A percentile compares a stretch with the other conserved stretches of the same genome.
Conservation (phyloP, 2,888 invertebrate species). For the Graphium colonna region DNA sequence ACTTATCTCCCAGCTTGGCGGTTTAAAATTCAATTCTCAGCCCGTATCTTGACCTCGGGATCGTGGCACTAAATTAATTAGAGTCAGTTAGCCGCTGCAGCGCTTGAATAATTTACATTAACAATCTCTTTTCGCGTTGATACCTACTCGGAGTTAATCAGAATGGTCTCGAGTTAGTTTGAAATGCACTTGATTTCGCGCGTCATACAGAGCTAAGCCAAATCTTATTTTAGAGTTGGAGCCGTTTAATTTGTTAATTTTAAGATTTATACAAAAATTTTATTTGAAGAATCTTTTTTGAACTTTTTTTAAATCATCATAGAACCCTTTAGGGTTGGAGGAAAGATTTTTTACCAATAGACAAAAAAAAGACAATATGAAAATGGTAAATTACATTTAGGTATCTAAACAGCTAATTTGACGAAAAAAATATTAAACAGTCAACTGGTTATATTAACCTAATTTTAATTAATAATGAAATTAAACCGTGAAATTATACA, state of each 20-base stretch:
- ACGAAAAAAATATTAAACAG: too few relatives aligned
- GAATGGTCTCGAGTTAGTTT: slow-evolving; percentile 29
- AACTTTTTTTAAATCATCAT: too few relatives aligned
- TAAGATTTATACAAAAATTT: too few relatives aligned
- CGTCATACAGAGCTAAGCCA: slow-evolving; percentile 9
- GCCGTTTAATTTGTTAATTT: not conserved
- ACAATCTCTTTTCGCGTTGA: slow-evolving; percentile 39
- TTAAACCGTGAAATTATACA: too few relatives aligned
- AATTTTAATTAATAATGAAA: too few relatives aligned
- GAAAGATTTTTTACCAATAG: too few relatives aligned
- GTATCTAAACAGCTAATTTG: too few relatives aligned
- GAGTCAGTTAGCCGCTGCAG: slow-evolving; percentile 39
- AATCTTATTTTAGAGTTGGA: slow-evolving; percentile 7
- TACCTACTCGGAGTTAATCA: slow-evolving; percentile 31
- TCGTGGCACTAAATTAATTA: slow-evolving; percentile 45
- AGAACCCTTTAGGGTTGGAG: too few relatives aligned
- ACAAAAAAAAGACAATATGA: not conserved
- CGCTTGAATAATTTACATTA: slow-evolving; percentile 48
- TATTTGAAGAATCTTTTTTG: too few relatives aligned
- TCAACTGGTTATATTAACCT: too few relatives aligned
- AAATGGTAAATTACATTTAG: not conserved
- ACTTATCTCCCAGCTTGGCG: slow-evolving; percentile 22
- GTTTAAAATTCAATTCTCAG: slow-evolving; percentile 45
- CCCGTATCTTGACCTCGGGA: slow-evolving; percentile 43
- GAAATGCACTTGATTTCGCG: slow-evolving; percentile 23